Base-by-base conservation (phyloP, 2,113 vertebrate genomes). In the Macrotis lagotis region DNA sequence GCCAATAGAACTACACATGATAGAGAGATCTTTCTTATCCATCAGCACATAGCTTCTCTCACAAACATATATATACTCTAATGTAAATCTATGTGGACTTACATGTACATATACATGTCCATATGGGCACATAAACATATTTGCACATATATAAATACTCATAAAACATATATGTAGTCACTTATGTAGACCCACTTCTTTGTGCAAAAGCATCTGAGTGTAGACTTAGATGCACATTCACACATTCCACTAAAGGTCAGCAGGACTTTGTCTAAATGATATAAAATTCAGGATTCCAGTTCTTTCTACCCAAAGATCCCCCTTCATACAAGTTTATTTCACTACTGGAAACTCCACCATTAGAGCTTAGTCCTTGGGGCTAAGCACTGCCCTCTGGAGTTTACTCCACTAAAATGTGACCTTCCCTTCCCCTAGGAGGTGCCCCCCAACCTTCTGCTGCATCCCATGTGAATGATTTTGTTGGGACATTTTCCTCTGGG, bases 321-420 rank as follows among this genome's bases (percentile, higher is more conserved):
- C 48, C 66, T 25, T 11, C 47, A 3, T 59, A 31, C 55, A 12
- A 31, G 10, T 14, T 31, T 31, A 10, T 31, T 11, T 59, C 28
- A 31, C 26, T 66, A 37, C 55, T 16, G n/a, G 66, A 83, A 44
- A 83, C 22, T 44, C 66, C 37, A 44, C 37, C 49, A 48, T 89
- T 37, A 0, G 16, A 48, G 89, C 66, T 14, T 0, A 19, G 25
- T 8, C 44, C 49, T 53, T 24, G 31, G 66, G 37, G 22, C 50
- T 12, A 31, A 10, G 4, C 0, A 8, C 0, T 4, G 24, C 92
- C 26, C 0, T 7, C 10, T 3, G 0, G 0, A 48, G 95, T 37
- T 83, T 52, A 44, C 50, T 24, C 19, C 0, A 5, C 90, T 9
- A n/a, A 4, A 24, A 37, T 25, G 11, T 44, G 25, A 49, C 3